A percentile compares a stretch with the other conserved stretches of the same genome.
Conservation (phyloP, 2,888 invertebrate species). For the Ecdyonurus torrentis region DNA sequence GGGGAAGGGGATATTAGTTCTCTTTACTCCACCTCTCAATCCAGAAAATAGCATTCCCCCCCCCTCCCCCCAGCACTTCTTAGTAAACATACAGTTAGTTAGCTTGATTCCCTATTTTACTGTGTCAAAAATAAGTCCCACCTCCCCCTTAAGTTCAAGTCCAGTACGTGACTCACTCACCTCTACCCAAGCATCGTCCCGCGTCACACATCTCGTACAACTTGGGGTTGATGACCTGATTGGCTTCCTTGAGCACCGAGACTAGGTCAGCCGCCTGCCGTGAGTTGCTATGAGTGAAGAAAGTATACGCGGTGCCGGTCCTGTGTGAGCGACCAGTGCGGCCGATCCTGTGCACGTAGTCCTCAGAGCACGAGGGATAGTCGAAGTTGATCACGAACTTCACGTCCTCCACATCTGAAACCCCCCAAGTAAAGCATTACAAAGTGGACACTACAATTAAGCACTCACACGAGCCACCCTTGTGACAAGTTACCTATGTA, state of each 20-base stretch:
- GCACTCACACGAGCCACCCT: too few relatives aligned
- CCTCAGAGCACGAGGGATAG: constrained; percentile 93
- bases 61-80: too few relatives aligned
- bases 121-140: too few relatives aligned
- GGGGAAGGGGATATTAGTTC: too few relatives aligned
- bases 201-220: constrained; percentile 57
- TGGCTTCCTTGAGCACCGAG: constrained; percentile 81
- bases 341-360: constrained; percentile 94
- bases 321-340: constrained; percentile 86
- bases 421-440: constrained; percentile 5
- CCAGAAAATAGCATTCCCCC: too few relatives aligned
- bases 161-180: too few relatives aligned
- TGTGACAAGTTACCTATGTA: too few relatives aligned
- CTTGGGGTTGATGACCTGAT: constrained; percentile 85
- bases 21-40: too few relatives aligned
- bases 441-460: too few relatives aligned
- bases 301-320: constrained; percentile 90
- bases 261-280: constrained; percentile 86
- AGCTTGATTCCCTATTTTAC: too few relatives aligned
- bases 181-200: constrained; percentile 17
- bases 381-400: constrained; percentile 99
- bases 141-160: too few relatives aligned
- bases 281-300: constrained; percentile 81
- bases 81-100: too few relatives aligned
- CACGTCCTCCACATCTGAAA: constrained; percentile 92